phyloP scores from a whole-genome alignment of 2,113 vertebrate genomes.

The Piprites chloris region DNA sequence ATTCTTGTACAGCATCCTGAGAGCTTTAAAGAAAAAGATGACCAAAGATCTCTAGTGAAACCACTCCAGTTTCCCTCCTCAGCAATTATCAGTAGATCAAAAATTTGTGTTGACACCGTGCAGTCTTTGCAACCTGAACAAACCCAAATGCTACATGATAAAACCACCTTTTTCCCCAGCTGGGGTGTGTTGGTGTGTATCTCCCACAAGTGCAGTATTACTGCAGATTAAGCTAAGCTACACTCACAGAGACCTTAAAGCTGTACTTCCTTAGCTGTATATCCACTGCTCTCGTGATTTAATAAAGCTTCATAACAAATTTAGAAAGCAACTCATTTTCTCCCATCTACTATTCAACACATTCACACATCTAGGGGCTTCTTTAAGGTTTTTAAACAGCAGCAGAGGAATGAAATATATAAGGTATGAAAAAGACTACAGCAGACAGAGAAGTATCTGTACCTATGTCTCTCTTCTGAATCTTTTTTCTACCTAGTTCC shows the following conservation, averaged over 20 bases:
- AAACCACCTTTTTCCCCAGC: neutral
- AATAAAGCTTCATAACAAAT: neutral
- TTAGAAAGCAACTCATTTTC: neutral
- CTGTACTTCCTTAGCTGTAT: neutral
- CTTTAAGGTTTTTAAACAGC: neutral
- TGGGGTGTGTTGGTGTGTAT: neutral
- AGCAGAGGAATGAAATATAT: neutral
- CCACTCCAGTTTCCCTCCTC: neutral
- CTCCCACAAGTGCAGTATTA: neutral
- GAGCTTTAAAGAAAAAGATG: neutral
- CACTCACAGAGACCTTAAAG: neutral
- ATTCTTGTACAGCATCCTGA: neutral
- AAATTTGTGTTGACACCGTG: neutral
- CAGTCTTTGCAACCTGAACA: neutral
- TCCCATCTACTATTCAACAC: neutral
- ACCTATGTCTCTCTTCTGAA: neutral
- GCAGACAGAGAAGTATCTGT: neutral
- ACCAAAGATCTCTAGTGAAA: neutral
- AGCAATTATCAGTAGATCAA: neutral
- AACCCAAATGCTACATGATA: neutral
- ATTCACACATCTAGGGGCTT: neutral
- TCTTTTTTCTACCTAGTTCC: neutral
- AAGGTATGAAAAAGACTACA: neutral
- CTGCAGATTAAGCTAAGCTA: neutral
- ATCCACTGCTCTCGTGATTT: neutral